These are phyloP conservation scores for Apogon hyalosoma DNA, from an alignment of 2,797 vertebrate species.

Conservation along the genomic window DNA sequence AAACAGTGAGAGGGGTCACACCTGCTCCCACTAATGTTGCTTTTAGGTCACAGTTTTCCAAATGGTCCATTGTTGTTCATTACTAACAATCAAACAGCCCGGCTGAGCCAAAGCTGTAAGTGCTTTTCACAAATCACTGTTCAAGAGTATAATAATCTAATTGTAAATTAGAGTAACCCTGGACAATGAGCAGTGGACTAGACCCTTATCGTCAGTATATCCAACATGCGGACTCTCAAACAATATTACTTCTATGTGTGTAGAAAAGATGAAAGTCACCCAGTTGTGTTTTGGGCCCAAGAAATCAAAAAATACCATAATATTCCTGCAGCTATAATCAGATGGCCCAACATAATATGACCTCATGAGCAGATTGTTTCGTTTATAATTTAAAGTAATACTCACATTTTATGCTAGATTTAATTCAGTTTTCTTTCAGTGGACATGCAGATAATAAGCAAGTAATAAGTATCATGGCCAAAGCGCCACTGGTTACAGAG, in stretches of 20 bases:
- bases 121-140: no score
- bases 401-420: background rate
- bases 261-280: no score
- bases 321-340: background rate
- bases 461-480: conserved; percentile 5
- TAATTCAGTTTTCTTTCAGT: conserved; percentile 3
- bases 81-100: background rate
- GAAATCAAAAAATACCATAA: conserved; percentile 2
- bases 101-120: no score
- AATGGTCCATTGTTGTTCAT: background rate
- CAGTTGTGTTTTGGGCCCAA: background rate
- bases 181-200: no score
- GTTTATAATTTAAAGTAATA: conserved; percentile 4
- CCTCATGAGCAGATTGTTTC: conserved; percentile 8
- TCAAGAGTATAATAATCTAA: no score
- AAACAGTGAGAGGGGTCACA: background rate
- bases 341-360: background rate
- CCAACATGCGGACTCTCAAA: no score
- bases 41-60: background rate
- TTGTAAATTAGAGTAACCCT: no score
- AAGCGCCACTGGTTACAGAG: background rate
- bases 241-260: no score
- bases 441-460: background rate
- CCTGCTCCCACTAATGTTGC: background rate
- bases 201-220: no score